phyloP scores from a whole-genome alignment of 1,140 invertebrate species.

The Euwallacea similis region DNA sequence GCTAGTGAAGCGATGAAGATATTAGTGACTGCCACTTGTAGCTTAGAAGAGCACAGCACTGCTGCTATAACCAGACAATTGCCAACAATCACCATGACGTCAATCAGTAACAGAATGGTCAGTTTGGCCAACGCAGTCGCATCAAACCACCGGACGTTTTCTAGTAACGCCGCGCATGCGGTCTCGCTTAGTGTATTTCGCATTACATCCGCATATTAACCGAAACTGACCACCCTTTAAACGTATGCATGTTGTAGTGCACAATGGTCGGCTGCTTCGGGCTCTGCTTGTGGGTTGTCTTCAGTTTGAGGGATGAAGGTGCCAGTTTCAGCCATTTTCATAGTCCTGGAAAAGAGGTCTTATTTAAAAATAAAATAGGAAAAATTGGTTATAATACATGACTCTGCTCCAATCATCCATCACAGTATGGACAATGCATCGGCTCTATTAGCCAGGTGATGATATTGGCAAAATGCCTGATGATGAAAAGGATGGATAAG shows the following conservation, averaged over 20 bases:
- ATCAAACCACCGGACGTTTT: slow-evolving; percentile 77
- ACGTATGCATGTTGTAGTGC: too few relatives aligned
- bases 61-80: slow-evolving; percentile 91
- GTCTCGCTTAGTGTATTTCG: slow-evolving; percentile 65
- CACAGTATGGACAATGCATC: background rate
- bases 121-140: slow-evolving; percentile 72
- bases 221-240: too few relatives aligned
- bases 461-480: slow-evolving; percentile 5
- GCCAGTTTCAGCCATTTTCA: too few relatives aligned
- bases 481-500: background rate
- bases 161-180: slow-evolving; percentile 72
- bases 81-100: slow-evolving; percentile 83
- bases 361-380: too few relatives aligned
- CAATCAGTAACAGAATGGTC: slow-evolving; percentile 76
- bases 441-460: background rate
- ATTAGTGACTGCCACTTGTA: slow-evolving; percentile 86
- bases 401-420: too few relatives aligned
- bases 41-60: slow-evolving; percentile 83
- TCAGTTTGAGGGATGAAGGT: too few relatives aligned
- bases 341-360: too few relatives aligned
- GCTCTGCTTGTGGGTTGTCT: too few relatives aligned
- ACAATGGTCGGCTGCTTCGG: too few relatives aligned
- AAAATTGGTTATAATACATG: too few relatives aligned
- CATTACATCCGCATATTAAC: slow-evolving; percentile 42
- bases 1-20: slow-evolving; percentile 93